These are phyloP conservation scores for Prorops nasuta DNA, from an alignment of 1,140 invertebrate genomes.

Conservation along the genomic window DNA sequence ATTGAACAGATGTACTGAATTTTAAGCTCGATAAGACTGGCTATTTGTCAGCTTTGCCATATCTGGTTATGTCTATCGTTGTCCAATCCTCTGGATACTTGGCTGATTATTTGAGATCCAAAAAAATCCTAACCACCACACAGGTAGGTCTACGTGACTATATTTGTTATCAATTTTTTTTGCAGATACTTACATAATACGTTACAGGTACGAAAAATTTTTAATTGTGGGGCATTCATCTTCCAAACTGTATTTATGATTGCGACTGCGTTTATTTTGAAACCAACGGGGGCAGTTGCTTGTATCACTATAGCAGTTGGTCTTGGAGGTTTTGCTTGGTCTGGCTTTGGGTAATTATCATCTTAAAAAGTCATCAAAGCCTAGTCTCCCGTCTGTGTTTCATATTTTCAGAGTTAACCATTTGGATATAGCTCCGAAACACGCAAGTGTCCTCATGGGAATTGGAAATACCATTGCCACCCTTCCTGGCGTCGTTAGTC, in stretches of 20 bases:
- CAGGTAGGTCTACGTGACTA: conserved; percentile 49
- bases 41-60: conserved; percentile 79
- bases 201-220: conserved; percentile 65
- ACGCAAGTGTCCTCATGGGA: conserved; percentile 82
- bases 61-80: conserved; percentile 80
- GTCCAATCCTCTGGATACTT: conserved; percentile 76
- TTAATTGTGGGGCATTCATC: conserved; percentile 77
- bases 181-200: not conserved
- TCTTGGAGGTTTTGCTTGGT: conserved; percentile 85
- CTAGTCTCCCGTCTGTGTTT: conserved; percentile 14
- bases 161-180: not conserved
- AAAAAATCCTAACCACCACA: conserved; percentile 68
- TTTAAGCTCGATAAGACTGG: conserved; percentile 76
- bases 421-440: conserved; percentile 81
- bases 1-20: conserved; percentile 65
- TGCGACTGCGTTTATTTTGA: conserved; percentile 67
- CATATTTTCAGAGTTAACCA: conserved; percentile 74
- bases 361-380: conserved; percentile 1
- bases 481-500: conserved; percentile 83
- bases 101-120: conserved; percentile 72
- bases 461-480: conserved; percentile 86
- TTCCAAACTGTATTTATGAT: conserved; percentile 84
- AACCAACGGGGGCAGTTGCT: conserved; percentile 65
- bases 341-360: conserved; percentile 72
- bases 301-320: conserved; percentile 84